Evolutionary conservation across 1,140 invertebrate species (phyloP), one percentile per base, ranked within the genome.

Genomic region (Bombus sibiricus): DNA sequence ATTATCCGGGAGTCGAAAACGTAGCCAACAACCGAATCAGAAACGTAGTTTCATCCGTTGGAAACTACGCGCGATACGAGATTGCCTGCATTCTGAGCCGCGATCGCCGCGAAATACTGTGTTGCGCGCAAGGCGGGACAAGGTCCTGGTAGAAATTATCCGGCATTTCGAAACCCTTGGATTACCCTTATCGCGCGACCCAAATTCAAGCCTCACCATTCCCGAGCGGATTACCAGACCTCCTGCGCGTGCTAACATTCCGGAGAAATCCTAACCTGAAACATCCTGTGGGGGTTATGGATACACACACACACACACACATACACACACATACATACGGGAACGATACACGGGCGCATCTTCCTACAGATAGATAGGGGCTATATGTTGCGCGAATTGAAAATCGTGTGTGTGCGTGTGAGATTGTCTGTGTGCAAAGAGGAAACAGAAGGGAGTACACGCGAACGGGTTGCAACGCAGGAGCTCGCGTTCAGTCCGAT

Each of bases 171-270:
- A 80, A 85, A 88, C 81, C 85, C 91, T 86, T 88, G 90, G 86
- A 92, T 91, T 89, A 91, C 86, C 83, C 85, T 89, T 89, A 88
- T 90, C 88, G 83, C 81, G 80, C 87, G 87, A 88, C 86, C 90
- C 81, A 77, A 91, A 91, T 88, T 89, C 89, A 80, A 89, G 71
- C 79, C 79, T 74, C 72, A 59, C 77, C 68, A 47, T 83, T 76
- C 77, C 83, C 69, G 64, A 71, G 37, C 34, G 80, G 82, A 90
- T 91, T 89, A 87, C 85, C 89, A 81, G 64, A 41, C 69, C 83
- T 86, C 62, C 47, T 68, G 75, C 59, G 53, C 74, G 59, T 62
- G 77, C 59, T 81, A 80, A 85, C 90, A 88, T 88, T 88, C 88
- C 88, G 78, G 75, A 88, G 89, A 86, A 90, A 90, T 90, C 86